These are phyloP conservation scores for Tubulanus polymorphus DNA, from an alignment of 2,888 invertebrate species.

Conservation along the genomic window DNA sequence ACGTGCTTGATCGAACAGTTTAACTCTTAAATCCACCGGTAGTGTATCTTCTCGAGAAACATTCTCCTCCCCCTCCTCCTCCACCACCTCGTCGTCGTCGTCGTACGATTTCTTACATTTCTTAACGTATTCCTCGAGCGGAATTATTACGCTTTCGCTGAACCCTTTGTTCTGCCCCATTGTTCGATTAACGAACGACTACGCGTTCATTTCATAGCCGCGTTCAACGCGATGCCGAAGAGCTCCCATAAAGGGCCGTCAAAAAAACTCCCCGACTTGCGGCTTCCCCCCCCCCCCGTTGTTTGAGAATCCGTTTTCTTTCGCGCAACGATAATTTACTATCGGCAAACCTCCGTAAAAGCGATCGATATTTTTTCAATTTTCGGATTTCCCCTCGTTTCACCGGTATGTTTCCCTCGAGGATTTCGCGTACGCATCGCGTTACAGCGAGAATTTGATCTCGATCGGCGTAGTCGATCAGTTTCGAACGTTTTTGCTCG, in stretches of 20 bases:
- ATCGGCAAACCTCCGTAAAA: neutral
- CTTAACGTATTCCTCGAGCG: neutral
- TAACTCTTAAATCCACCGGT: neutral
- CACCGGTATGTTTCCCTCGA: constrained; percentile 7
- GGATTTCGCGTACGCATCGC: neutral
- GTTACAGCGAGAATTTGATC: neutral
- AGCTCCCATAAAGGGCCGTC: too few relatives aligned
- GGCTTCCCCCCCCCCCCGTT: too few relatives aligned
- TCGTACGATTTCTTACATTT: neutral
- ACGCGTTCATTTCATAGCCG: neutral
- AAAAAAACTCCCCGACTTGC: neutral
- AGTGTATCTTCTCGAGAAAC: neutral
- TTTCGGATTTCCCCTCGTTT: neutral
- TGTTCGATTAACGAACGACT: neutral
- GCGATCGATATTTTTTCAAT: neutral
- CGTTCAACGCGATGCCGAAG: too few relatives aligned
- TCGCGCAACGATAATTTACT: neutral
- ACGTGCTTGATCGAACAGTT: neutral
- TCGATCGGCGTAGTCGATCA: neutral
- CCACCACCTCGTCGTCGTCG: neutral
- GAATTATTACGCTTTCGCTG: neutral
- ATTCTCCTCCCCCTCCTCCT: neutral
- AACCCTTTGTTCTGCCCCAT: neutral
- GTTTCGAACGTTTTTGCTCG: neutral
- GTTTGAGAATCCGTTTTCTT: neutral